Evolutionary conservation across 2,797 vertebrate genomes (phyloP).

Genomic region (Cetoscarus ocellatus): DNA sequence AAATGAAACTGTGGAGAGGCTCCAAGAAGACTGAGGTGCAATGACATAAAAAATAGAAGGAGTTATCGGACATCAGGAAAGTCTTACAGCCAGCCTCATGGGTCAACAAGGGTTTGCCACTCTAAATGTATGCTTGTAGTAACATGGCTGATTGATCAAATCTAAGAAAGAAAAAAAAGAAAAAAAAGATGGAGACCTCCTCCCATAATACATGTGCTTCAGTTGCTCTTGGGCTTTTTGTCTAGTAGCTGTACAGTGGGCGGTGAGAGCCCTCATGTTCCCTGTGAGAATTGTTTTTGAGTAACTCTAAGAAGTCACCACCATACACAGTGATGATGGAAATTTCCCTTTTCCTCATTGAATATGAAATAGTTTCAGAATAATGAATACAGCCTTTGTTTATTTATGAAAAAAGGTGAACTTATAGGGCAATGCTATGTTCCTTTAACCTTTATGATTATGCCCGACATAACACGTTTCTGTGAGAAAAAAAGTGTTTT

Average conservation of each 20-base stretch:
- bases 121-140: constrained; percentile 10
- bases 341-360: constrained; percentile 8
- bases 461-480: neutral
- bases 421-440: neutral
- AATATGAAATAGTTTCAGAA: neutral
- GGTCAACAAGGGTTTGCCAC: neutral
- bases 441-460: neutral
- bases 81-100: neutral
- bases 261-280: constrained; percentile 49
- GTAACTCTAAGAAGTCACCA: constrained; percentile 40
- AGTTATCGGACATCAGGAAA: neutral
- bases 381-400: neutral
- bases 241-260: constrained; percentile 45
- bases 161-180: neutral
- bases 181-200: constrained; percentile 10
- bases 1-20: neutral
- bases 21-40: neutral
- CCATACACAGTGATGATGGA: constrained; percentile 16
- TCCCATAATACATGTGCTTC: constrained; percentile 48
- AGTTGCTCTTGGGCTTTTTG: constrained; percentile 41
- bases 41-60: constrained; percentile 8
- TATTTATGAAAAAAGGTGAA: neutral
- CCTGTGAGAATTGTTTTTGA: constrained; percentile 31
- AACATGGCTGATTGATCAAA: constrained; percentile 12
- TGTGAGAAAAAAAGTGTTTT: neutral